Evolutionary conservation across 2,113 vertebrate species (phyloP), one percentile per base, ranked within the genome.

Genomic region (Thamnaconus septentrionalis): DNA sequence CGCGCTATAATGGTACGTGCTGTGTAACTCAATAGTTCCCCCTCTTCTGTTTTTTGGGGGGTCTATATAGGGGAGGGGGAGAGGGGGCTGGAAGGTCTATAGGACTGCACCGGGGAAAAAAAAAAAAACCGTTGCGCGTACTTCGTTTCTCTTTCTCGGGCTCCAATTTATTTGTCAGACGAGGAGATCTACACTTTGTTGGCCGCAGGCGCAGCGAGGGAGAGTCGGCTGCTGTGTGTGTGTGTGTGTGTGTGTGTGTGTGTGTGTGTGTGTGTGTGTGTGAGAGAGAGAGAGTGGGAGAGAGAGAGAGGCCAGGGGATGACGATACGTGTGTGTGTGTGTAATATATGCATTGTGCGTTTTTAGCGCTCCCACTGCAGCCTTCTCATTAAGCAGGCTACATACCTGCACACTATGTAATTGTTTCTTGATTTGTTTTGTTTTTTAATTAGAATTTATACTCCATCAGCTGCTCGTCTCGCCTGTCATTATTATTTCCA

Each of bases 1-100:
- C 90, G 62, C 89, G 85, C 89, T 91, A 92, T 89, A 91, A 93
- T 92, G 92, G 92, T 93, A 93, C 91, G 92, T 93, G 92, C 86
- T 85, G 79, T 90, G 89, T 87, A 87, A 91, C 84, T 92, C 83
- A 88, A 91, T 91, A 87, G 85, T 88, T 84, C 65, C 73, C 78
- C 81, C 18, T 31, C 18, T 31, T 87, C 78, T 81, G 64, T 68
- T 71, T 31, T 31, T 31, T 31, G 1, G 18, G 18, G 56, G 55
- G 4, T 78, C 76, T 85, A 83, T 49, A 50, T 86, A 78, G 82
- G 80, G 64, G 78, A 31, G 18, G 18, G 18, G 18, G 18, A 31
- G 18, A 31, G 18, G 18, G 18, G 18, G 18, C 18, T 31, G 18
- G 18, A 40, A 83, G 66, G 72, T 79, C 71, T 80, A 77, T 80